phyloP scores from a whole-genome alignment of 1,140 invertebrate species.

The Scaptomyza graminum region DNA sequence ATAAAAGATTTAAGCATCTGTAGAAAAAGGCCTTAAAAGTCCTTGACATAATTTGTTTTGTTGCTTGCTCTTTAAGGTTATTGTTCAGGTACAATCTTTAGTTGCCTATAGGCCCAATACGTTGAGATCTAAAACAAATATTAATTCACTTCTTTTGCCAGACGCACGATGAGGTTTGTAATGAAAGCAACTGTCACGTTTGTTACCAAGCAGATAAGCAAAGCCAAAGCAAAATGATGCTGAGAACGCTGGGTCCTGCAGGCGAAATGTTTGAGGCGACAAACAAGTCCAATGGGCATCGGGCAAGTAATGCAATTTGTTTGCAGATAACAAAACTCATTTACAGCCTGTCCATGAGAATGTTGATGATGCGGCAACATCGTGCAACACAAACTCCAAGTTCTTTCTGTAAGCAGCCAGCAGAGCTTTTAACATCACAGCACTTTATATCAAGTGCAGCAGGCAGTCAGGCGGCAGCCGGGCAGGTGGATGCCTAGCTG shows the following conservation, averaged over 20 bases:
- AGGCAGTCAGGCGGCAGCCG: conserved; percentile 14
- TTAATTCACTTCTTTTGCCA: too few species aligned
- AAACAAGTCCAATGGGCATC: background rate
- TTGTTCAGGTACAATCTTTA: too few species aligned
- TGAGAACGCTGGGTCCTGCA: conserved; percentile 19
- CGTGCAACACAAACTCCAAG: background rate
- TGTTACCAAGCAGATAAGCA: background rate
- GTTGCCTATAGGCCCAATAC: too few species aligned
- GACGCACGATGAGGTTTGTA: too few species aligned
- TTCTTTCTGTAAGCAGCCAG: background rate
- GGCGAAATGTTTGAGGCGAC: background rate
- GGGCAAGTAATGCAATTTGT: conserved; percentile 65
- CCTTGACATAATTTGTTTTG: background rate
- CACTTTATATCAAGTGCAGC: conserved; percentile 69
- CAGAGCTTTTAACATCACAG: conserved; percentile 45
- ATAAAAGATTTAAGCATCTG: background rate
- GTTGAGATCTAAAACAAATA: background rate
- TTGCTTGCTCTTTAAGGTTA: too few species aligned
- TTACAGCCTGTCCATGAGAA: conserved; percentile 58
- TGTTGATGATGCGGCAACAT: conserved; percentile 52
- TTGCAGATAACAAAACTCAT: conserved; percentile 68
- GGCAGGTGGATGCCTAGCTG: too few species aligned
- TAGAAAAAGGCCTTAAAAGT: background rate
- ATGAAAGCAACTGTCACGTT: background rate
- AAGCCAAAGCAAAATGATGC: conserved; percentile 21